Evolutionary conservation across 1,140 invertebrate genomes (phyloP), one percentile per base, ranked within the genome.

Genomic region (Lepidurus arcticus): DNA sequence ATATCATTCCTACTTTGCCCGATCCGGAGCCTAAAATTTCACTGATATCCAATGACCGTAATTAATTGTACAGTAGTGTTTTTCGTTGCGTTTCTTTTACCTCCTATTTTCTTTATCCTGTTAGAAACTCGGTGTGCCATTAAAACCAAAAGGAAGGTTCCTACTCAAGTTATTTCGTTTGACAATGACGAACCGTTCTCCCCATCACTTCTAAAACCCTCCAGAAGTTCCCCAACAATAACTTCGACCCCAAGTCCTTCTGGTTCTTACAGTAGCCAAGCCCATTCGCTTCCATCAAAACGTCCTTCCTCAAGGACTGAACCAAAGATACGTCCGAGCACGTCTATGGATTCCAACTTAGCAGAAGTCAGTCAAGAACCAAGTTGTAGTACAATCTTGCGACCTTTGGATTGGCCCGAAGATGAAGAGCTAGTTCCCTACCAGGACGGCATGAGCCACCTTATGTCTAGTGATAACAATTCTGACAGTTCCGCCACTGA

Each of bases 331-430:
- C 53, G 53, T 9, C 53, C 53, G 16, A 65, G 53, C 13, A 21
- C 53, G 16, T 65, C 53, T 13, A 7, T 65, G 13, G 53, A 65
- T 16, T 13, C 53, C 53, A 65, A 65, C 21, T 21, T 65, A 13
- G 53, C 53, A 13, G 53, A 65, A 7, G 16, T 65, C 6, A 13
- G 53, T 21, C 53, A 65, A 65, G n/a, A 65, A 21, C 9, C 7
- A 13, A 65, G 53, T 65, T 21, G 16, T 21, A 65, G 21, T 16
- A 65, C 53, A 7, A 21, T 82, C 42, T 84, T 84, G 73, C 82
- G 80, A 77, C 81, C 82, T 76, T 81, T 81, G 53, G 75, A 10
- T 81, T 78, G 80, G 76, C 80, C 24, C 43, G 65, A 44, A 78
- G 77, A 42, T 80, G 74, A 45, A 74, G 73, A 73, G 45, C 42